Conservation (phyloP, 2,888 invertebrate genomes). For the Zhuqinia jingwanae region DNA sequence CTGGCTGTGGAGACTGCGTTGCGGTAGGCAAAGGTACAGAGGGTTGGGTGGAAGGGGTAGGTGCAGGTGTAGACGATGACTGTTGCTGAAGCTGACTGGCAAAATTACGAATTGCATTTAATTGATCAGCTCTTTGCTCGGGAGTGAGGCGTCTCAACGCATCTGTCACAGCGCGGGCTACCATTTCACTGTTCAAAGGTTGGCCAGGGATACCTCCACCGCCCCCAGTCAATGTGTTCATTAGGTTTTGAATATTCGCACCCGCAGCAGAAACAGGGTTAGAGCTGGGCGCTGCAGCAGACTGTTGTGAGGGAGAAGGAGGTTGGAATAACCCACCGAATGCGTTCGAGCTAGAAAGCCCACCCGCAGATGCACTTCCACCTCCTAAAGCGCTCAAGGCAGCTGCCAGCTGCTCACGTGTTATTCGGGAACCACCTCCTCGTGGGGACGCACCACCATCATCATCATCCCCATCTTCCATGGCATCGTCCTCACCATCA, state of each 20-base stretch:
- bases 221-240: constrained; percentile 39
- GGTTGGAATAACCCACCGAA: constrained; percentile 62
- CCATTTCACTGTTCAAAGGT: constrained; percentile 72
- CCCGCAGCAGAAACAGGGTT: constrained; percentile 67
- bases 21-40: background rate
- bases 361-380: background rate
- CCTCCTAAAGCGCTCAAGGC: constrained; percentile 82
- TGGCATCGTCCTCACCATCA: constrained; percentile 81
- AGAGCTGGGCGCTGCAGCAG: constrained; percentile 26
- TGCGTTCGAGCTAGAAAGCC: constrained; percentile 78
- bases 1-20: background rate
- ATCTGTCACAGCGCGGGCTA: constrained; percentile 75
- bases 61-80: background rate
- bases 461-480: constrained; percentile 80
- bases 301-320: background rate
- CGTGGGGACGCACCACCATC: constrained; percentile 81
- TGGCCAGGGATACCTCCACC: constrained; percentile 61
- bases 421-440: constrained; percentile 82
- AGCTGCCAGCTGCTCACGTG: constrained; percentile 88
- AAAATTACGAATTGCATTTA: constrained; percentile 73
- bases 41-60: background rate
- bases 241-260: constrained; percentile 62
- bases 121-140: constrained; percentile 72
- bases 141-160: constrained; percentile 75
- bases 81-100: constrained; percentile 65